These are phyloP conservation scores for Leucoraja ocellata DNA, from an alignment of 2,797 vertebrate species.

Conservation along the genomic window DNA sequence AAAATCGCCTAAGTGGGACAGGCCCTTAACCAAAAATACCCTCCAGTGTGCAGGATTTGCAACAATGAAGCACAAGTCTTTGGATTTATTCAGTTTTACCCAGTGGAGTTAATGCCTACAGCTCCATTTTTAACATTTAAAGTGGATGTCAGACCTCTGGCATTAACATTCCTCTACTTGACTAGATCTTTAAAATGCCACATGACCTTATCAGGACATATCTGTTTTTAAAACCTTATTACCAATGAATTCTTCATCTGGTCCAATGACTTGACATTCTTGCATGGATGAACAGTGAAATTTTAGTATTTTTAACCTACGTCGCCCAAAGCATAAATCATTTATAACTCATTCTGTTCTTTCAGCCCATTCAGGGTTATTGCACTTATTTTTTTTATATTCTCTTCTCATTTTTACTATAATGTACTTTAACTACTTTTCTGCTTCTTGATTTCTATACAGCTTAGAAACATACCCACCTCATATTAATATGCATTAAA, in stretches of 20 bases:
- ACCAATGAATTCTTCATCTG: conserved; percentile 53
- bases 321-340: conserved; percentile 55
- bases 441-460: neutral
- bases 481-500: neutral
- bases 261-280: conserved; percentile 54
- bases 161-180: conserved; percentile 45
- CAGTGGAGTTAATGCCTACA: conserved; percentile 36
- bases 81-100: neutral
- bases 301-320: conserved; percentile 59
- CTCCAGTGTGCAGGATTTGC: neutral
- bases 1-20: no score
- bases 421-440: conserved; percentile 46
- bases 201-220: conserved; percentile 49
- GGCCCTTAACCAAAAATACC: neutral
- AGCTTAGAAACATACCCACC: no score
- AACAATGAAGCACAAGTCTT: neutral
- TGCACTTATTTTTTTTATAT: conserved; percentile 53
- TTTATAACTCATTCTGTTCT: conserved; percentile 53
- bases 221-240: conserved; percentile 54
- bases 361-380: conserved; percentile 49
- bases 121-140: conserved; percentile 48
- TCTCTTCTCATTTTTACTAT: conserved; percentile 47
- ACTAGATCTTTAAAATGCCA: conserved; percentile 52
- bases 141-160: conserved; percentile 42
- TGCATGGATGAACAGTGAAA: conserved; percentile 52